phyloP scores from a whole-genome alignment of 2,113 vertebrate species.

The Muscicapa adusta region DNA sequence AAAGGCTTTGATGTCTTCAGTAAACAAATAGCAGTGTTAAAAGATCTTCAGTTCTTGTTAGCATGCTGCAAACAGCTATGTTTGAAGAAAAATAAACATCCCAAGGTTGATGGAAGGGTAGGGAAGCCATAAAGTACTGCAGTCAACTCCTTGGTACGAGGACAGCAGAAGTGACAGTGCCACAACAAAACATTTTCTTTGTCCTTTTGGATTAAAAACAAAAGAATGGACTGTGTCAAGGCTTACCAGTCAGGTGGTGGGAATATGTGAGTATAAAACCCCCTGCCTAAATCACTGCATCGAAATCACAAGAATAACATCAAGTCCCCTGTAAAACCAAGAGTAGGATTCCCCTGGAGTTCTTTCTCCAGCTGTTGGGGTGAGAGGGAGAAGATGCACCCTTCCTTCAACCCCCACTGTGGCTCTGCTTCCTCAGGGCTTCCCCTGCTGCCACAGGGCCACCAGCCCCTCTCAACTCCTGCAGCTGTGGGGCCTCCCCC shows the following conservation, averaged over 20 bases:
- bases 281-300: not conserved
- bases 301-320: not conserved
- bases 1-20: slow-evolving; percentile 38
- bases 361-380: not conserved
- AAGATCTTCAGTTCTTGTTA: slow-evolving; percentile 27
- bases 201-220: not conserved
- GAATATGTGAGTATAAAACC: not conserved
- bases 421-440: not conserved
- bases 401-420: not conserved
- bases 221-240: not conserved
- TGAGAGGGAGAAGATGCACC: not conserved
- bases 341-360: not conserved
- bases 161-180: not conserved
- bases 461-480: not conserved
- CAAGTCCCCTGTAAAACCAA: not conserved
- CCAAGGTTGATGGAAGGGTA: slow-evolving; percentile 34
- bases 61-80: slow-evolving; percentile 17
- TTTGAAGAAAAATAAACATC: slow-evolving; percentile 43
- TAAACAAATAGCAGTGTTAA: slow-evolving; percentile 45
- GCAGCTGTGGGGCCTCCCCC: not conserved
- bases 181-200: not conserved
- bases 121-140: not conserved
- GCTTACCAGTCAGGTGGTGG: not conserved
- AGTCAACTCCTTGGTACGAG: not conserved
- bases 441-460: not conserved